Evolutionary conservation across 2,797 vertebrate species (phyloP), one percentile per base, ranked within the genome.

Genomic region (Carduelis carduelis): DNA sequence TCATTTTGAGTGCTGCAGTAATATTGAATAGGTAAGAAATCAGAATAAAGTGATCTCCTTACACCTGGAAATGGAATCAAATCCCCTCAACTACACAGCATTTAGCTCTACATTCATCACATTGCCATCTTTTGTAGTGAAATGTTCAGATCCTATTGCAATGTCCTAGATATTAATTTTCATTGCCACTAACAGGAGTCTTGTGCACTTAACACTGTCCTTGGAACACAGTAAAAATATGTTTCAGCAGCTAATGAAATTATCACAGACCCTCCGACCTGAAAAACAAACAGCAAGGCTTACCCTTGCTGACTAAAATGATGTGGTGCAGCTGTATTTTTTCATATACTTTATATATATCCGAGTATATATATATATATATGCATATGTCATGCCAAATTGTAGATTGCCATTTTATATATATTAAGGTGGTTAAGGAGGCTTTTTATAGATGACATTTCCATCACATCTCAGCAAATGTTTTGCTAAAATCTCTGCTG

Each of bases 401-500:
- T 95, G 87, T 83, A 78, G 53, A 88, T 57, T 94, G 80, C 16
- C 43, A 86, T 95, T 93, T 95, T 92, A 83, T 91, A 85, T 91
- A 85, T 83, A 92, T 90, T 90, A 83, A 95, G 61, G 50, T 78
- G 49, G 49, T 64, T 94, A 90, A 87, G 65, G 8, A 88, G 39
- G 52, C 26, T 96, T 95, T 97, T 95, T 96, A 95, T 93, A 93
- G 91, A 60, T 95, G 94, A 91, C 93, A 94, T 95, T 97, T 95
- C 52, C 85, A 95, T 75, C 77, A 81, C 80, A 95, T 78, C 76
- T 88, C 80, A 90, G 83, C 72, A 95, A 95, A 89, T 41, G 35
- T 95, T 95, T 90, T 83, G 55, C 55, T 88, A 65, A 74, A 90
- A 86, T 90, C 70, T 78, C 37, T 86, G 83, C 47, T 57, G 65